Base-by-base conservation (phyloP, 1,140 invertebrate species). In the Neelides sp. region DNA sequence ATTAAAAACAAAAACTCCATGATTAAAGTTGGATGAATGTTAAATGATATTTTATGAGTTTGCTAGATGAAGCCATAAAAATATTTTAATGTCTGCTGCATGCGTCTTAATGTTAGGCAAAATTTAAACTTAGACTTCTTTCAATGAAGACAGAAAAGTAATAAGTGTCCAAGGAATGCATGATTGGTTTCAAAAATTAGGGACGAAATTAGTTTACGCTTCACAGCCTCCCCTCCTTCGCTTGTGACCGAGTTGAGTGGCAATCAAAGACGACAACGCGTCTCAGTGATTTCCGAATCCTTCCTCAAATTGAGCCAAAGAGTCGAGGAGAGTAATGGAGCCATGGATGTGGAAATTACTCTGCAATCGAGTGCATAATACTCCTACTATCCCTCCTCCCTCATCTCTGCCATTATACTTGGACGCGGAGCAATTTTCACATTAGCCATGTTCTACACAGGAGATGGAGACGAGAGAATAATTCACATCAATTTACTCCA, bases 171-270 rank as follows among this genome's bases (percentile, higher is more conserved):
- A 48, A 44, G 35, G 49, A 51, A 55, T 55, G 54, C 54, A 56
- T 56, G 54, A 56, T 56, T 56, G 54, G 54, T 52, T 56, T 52
- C 43, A 50, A 56, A 56, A 56, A 56, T 56, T 56, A 52, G 51
- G 48, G 46, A 41, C 32, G 45, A 49, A 56, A 56, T 56, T 56
- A 56, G 48, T 35, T 23, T 41, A 52, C 44, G 48, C 44, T 55
- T 55, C 54, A 52, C 19, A 52, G 46, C 47, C 8, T 44, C 44
- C 37, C 10, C 12, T 49, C 45, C 35, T 34, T 50, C 27, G 20
- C 39, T 45, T 37, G 44, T 37, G 22, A 26, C 20, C 40, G 34
- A 36, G 12, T 36, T 36, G 43, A 2, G 12, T 19, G 23, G 10
- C 10, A 19, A 2, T n/a, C 2, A 15, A 20, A 39, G n/a, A n/a